Conservation (phyloP, 2,113 vertebrate species). For the Alethe diademata region DNA sequence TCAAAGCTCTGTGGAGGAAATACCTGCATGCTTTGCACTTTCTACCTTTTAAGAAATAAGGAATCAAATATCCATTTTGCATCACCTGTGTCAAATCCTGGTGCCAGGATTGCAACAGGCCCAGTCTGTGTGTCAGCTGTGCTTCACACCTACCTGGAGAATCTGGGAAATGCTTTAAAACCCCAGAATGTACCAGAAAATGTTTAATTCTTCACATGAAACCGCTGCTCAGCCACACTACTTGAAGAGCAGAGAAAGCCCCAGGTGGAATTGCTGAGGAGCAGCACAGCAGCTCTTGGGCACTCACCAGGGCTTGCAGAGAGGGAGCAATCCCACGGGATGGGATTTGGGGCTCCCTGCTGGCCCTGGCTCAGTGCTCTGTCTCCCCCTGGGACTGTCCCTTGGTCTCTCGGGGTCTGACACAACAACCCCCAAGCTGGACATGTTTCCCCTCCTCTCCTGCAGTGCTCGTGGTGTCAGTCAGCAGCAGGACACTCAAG, state of each 20-base stretch:
- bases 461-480: neutral
- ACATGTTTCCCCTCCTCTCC: neutral
- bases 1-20: neutral
- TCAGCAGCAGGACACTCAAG: neutral
- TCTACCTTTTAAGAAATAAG: neutral
- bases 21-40: neutral
- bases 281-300: neutral
- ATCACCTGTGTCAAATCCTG: neutral
- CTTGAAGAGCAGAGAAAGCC: neutral
- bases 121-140: neutral
- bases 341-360: neutral
- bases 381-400: neutral
- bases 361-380: neutral
- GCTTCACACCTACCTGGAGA: neutral
- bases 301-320: neutral
- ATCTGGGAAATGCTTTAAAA: neutral
- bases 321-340: accelerated
- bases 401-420: neutral
- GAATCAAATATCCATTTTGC: neutral
- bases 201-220: neutral
- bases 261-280: neutral
- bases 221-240: neutral
- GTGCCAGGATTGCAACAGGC: neutral
- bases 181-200: neutral
- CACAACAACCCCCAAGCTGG: neutral